Evolutionary conservation across 2,888 invertebrate species (phyloP).

Genomic region (Parnassius glacialis): DNA sequence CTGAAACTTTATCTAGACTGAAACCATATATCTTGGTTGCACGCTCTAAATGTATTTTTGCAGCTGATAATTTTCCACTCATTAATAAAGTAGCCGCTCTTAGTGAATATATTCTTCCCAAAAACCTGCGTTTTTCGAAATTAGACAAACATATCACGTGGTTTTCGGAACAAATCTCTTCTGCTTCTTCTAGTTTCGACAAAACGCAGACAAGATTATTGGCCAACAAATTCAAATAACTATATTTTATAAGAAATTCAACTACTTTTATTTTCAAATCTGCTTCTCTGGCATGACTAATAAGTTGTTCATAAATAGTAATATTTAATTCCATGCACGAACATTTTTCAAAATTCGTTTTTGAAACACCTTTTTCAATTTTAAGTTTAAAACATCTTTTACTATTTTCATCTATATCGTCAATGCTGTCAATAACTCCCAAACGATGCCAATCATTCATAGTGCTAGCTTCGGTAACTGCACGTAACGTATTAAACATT

Average conservation of each 20-base stretch:
- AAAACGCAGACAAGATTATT: conserved; percentile 51
- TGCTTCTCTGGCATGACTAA: conserved; percentile 64
- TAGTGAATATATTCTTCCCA: conserved; percentile 61
- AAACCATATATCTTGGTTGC: conserved; percentile 57
- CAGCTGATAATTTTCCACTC: conserved; percentile 45
- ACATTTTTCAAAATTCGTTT: conserved; percentile 59
- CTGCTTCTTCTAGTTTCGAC: conserved; percentile 56
- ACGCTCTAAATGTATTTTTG: conserved; percentile 55
- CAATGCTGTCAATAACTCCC: conserved; percentile 58
- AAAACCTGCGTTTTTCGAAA: conserved; percentile 50
- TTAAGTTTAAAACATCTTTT: conserved; percentile 46
- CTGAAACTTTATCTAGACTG: conserved; percentile 52
- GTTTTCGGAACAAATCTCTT: conserved; percentile 46
- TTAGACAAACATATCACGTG: conserved; percentile 31
- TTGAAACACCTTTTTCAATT: conserved; percentile 59
- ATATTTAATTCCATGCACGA: conserved; percentile 65
- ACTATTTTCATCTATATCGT: conserved; percentile 39
- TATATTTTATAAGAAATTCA: conserved; percentile 55
- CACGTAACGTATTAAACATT: conserved; percentile 57
- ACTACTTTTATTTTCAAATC: conserved; percentile 61
- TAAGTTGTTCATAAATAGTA: conserved; percentile 61
- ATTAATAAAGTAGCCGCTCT: conserved; percentile 55
- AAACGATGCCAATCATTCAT: conserved; percentile 59
- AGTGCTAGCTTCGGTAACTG: conserved; percentile 54
- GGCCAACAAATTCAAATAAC: conserved; percentile 53